Conservation (phyloP, 2,113 vertebrate genomes). For the Callocephalon fimbriatum region DNA sequence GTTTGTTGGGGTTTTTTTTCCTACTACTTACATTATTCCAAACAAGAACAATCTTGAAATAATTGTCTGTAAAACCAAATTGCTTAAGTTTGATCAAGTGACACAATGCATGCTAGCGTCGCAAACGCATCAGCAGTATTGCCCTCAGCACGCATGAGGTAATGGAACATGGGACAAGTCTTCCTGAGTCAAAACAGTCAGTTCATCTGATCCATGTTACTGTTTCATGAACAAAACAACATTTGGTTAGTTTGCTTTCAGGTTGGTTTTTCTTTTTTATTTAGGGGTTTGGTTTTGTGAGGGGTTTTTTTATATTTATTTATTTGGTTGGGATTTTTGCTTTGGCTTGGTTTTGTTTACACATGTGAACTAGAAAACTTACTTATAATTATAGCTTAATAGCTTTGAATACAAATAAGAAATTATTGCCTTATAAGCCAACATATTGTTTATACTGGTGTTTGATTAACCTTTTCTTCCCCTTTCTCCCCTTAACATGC, state of each 20-base stretch:
- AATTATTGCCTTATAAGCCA: neutral
- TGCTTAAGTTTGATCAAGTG: neutral
- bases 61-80: neutral
- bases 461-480: conserved; percentile 40
- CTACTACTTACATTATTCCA: neutral
- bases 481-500: neutral
- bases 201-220: neutral
- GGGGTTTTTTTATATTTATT: rapidly evolving
- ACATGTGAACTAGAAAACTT: neutral
- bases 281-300: neutral
- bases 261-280: neutral
- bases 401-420: neutral
- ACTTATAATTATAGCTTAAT: neutral
- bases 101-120: rapidly evolving
- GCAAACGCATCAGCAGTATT: rapidly evolving
- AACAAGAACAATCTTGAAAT: neutral
- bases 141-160: neutral
- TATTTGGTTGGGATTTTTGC: neutral
- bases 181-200: neutral
- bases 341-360: neutral
- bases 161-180: neutral
- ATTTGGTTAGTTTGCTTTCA: neutral
- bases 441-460: neutral
- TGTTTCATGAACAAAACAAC: neutral
- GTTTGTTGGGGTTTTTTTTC: neutral